These are phyloP conservation scores for Simalia tracyae DNA, from an alignment of 2,797 vertebrate species.

Conservation along the genomic window DNA sequence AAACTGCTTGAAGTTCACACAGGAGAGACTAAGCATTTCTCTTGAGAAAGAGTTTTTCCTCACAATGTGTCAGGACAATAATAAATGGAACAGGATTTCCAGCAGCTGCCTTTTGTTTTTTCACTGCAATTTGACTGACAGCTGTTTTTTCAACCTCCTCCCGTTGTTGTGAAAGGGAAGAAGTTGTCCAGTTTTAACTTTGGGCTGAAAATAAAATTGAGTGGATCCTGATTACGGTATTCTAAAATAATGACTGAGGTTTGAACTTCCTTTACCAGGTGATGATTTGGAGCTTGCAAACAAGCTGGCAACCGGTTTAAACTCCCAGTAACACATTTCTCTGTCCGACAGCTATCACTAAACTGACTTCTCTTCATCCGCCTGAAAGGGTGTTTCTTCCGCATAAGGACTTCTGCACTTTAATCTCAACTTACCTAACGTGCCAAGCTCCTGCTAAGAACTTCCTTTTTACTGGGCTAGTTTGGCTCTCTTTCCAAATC, in stretches of 20 bases:
- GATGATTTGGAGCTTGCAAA: slow-evolving; percentile 29
- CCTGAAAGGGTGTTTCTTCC: slow-evolving; percentile 61
- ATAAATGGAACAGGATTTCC: neutral
- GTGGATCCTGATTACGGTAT: neutral
- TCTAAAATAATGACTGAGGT: slow-evolving; percentile 33
- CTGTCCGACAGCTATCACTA: slow-evolving; percentile 68
- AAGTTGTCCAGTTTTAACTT: neutral
- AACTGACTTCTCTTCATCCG: slow-evolving; percentile 67
- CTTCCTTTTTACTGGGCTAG: slow-evolving; percentile 29
- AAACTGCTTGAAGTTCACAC: neutral
- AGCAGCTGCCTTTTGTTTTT: neutral
- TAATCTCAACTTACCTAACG: slow-evolving; percentile 58
- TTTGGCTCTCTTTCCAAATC: neutral
- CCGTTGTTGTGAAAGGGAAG: neutral
- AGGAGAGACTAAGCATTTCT: neutral
- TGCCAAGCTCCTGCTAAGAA: slow-evolving; percentile 42
- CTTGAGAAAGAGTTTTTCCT: neutral
- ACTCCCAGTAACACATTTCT: slow-evolving; percentile 56
- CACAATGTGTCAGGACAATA: neutral
- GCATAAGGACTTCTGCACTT: slow-evolving; percentile 52
- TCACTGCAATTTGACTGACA: neutral
- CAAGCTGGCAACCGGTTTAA: slow-evolving; percentile 41
- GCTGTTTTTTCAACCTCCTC: neutral
- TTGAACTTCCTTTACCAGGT: slow-evolving; percentile 26
- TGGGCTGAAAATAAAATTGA: neutral